These are phyloP conservation scores for Salvator merianae DNA, from an alignment of 2,113 vertebrate species.

Conservation along the genomic window DNA sequence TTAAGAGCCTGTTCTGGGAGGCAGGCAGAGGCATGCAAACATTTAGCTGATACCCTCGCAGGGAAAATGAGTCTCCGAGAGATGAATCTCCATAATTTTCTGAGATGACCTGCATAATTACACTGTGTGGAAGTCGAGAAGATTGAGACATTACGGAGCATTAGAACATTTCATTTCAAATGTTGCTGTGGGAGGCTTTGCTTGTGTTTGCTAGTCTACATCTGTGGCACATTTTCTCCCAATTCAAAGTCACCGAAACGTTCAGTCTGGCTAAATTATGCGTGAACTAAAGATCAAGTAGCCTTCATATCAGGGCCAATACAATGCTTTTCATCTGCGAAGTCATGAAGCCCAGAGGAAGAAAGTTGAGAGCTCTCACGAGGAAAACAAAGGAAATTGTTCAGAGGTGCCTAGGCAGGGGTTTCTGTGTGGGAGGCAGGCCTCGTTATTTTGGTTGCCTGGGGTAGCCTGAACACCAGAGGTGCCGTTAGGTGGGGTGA, in stretches of 20 bases:
- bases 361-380: conserved; percentile 27
- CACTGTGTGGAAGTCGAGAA: conserved; percentile 9
- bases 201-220: conserved; percentile 26
- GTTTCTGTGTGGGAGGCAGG: too few relatives aligned
- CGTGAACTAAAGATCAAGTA: conserved; percentile 43
- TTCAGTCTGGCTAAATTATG: conserved; percentile 63
- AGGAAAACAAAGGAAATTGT: neutral
- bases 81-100: conserved; percentile 31
- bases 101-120: conserved; percentile 43
- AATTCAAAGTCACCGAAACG: conserved; percentile 56
- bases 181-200: neutral
- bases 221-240: conserved; percentile 24
- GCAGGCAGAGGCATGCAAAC: neutral
- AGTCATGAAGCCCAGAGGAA: conserved; percentile 30
- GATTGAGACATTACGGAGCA: conserved; percentile 29
- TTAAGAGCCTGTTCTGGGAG: neutral
- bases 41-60: neutral
- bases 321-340: conserved; percentile 25
- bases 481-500: too few relatives aligned
- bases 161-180: conserved; percentile 46
- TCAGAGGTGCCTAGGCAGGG: too few relatives aligned
- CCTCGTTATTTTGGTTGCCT: too few relatives aligned
- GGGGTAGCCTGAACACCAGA: too few relatives aligned
- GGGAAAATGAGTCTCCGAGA: conserved; percentile 24
- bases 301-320: conserved; percentile 43